Percentiles rank a stretch among this genome's conserved stretches.
Evolutionary conservation across 2,888 invertebrate genomes (phyloP).

Genomic region (Drosophila testacea): DNA sequence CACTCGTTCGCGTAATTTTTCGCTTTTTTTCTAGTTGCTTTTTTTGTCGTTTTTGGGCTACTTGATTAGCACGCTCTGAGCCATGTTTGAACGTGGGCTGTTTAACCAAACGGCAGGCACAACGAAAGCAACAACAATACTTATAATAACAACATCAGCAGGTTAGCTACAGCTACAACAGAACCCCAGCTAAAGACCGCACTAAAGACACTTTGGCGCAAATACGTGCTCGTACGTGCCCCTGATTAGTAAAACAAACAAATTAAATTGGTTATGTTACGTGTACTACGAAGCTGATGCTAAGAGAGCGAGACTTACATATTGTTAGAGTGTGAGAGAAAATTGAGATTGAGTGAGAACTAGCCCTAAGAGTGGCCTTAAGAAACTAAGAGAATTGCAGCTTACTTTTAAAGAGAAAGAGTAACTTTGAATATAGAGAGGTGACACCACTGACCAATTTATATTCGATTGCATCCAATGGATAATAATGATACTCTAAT

Average conservation of each 20-base stretch:
- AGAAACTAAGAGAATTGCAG: conserved; percentile 25
- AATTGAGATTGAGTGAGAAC: neutral
- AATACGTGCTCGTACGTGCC: conserved; percentile 70
- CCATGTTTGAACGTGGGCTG: conserved; percentile 78
- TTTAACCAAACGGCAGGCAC: conserved; percentile 66
- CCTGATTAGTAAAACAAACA: conserved; percentile 80
- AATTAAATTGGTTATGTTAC: conserved; percentile 66
- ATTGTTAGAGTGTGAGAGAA: neutral
- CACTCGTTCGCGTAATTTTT: conserved; percentile 74
- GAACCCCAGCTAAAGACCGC: conserved; percentile 59
- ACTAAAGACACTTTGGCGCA: conserved; percentile 68
- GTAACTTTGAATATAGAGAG: too few species aligned
- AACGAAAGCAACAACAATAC: conserved; percentile 34
- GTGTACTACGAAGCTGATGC: conserved; percentile 1
- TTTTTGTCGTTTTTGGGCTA: conserved; percentile 54
- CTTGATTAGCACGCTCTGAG: conserved; percentile 78
- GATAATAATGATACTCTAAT: too few species aligned
- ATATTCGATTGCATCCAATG: too few species aligned
- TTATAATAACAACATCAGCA: conserved; percentile 25
- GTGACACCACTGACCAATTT: too few species aligned
- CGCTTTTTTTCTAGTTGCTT: conserved; percentile 16
- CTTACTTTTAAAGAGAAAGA: conserved; percentile 6
- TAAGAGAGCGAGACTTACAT: neutral
- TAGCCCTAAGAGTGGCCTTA: conserved; percentile 15
- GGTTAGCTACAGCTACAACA: conserved; percentile 28